Evolutionary conservation across 2,113 vertebrate species (phyloP).

Genomic region (Xiphophorus hellerii): DNA sequence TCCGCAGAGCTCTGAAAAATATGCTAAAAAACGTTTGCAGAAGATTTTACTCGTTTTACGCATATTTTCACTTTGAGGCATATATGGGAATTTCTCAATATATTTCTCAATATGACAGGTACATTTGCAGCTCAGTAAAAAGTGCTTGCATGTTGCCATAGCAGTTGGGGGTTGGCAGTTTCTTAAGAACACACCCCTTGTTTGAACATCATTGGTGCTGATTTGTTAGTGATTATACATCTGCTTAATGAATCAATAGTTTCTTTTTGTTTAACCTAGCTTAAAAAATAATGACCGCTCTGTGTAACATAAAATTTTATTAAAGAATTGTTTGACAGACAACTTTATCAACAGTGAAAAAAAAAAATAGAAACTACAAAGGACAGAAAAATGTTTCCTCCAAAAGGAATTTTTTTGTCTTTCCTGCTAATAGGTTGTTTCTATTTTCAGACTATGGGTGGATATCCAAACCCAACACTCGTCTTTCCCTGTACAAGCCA

Average conservation of each 20-base stretch:
- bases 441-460: conserved; percentile 89
- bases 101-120: background rate
- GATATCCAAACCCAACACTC: conserved; percentile 81
- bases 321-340: conserved; percentile 96
- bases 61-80: background rate
- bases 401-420: conserved; percentile 74
- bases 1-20: too few relatives aligned
- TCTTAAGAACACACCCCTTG: background rate
- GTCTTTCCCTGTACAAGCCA: conserved; percentile 90
- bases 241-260: background rate
- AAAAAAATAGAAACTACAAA: conserved; percentile 91
- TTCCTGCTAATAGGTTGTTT: conserved; percentile 87
- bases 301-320: conserved; percentile 98
- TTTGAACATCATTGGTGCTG: background rate
- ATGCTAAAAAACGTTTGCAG: too few relatives aligned
- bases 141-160: background rate
- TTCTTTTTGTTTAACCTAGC: background rate
- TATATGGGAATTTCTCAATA: too few relatives aligned
- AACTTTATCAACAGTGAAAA: conserved; percentile 92
- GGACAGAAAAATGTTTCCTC: conserved; percentile 88
- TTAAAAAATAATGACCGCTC: conserved; percentile 79
- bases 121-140: background rate
- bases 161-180: background rate
- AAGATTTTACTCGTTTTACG: too few relatives aligned
- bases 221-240: background rate